Conservation (phyloP, 2,113 vertebrate genomes). For the Hippopotamus amphibius region DNA sequence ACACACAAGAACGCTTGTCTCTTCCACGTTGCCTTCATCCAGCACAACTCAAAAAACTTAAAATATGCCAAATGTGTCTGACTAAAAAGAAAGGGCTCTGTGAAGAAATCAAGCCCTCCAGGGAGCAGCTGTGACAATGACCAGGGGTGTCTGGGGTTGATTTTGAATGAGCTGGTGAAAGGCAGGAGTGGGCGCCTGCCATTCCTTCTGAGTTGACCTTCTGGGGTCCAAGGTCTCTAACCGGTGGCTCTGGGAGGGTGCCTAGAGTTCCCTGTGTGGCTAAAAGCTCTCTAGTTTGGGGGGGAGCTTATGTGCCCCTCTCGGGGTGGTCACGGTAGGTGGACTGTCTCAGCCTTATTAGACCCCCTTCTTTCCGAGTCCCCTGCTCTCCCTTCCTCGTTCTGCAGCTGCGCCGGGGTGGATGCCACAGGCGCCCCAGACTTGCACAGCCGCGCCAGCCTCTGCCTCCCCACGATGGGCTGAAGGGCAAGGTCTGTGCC, state of each 20-base stretch:
- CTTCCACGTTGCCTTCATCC: not conserved
- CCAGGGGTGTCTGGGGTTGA: slow-evolving; percentile 68
- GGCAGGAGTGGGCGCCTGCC: not conserved
- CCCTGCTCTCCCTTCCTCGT: slow-evolving; percentile 56
- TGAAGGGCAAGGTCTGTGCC: not conserved
- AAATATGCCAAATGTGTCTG: slow-evolving; percentile 57
- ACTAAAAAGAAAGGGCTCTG: slow-evolving; percentile 81
- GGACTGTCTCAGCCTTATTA: slow-evolving; percentile 51
- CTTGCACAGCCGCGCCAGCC: slow-evolving; percentile 72
- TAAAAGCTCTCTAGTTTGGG: slow-evolving; percentile 58
- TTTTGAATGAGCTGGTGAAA: slow-evolving; percentile 63
- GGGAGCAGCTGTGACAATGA: not conserved
- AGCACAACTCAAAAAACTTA: slow-evolving; percentile 50
- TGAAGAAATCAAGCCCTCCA: slow-evolving; percentile 77
- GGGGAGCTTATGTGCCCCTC: not conserved
- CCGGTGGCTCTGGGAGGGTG: slow-evolving; percentile 35
- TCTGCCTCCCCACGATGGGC: slow-evolving; percentile 69
- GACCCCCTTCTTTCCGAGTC: slow-evolving; percentile 28
- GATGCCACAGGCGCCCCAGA: slow-evolving; percentile 62
- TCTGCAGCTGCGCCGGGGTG: slow-evolving; percentile 59
- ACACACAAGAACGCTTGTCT: not conserved
- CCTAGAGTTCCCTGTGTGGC: slow-evolving; percentile 32
- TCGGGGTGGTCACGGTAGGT: slow-evolving; percentile 38
- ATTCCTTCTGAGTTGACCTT: slow-evolving; percentile 79
- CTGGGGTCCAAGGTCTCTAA: slow-evolving; percentile 69